Evolutionary conservation across 2,888 invertebrate species (phyloP).

Genomic region (Trichacis sp.): DNA sequence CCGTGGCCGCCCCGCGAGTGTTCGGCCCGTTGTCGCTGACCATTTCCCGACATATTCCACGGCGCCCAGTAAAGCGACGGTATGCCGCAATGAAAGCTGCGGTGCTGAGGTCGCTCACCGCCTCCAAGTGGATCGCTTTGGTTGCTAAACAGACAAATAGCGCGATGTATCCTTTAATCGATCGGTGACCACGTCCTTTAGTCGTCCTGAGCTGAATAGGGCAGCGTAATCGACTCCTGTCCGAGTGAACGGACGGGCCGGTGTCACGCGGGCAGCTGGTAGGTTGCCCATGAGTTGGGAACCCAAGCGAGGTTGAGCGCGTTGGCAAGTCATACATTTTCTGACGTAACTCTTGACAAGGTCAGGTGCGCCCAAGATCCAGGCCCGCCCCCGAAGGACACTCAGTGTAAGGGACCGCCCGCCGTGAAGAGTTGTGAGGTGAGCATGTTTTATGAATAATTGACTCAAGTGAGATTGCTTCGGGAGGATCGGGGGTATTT

Average conservation of each 20-base stretch:
- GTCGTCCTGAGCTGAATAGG: constrained; percentile 6
- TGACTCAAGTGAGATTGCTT: neutral
- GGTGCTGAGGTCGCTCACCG: too few species aligned
- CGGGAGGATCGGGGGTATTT: too few species aligned
- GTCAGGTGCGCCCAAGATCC: neutral
- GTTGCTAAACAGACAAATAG: too few species aligned
- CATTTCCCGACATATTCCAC: too few species aligned
- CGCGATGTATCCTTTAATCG: constrained; percentile 21
- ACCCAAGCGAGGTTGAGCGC: neutral
- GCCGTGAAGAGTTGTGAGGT: constrained; percentile 4
- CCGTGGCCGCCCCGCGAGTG: too few species aligned
- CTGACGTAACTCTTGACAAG: neutral
- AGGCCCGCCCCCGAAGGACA: neutral
- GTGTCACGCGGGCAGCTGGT: constrained; percentile 7
- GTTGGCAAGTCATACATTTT: too few species aligned
- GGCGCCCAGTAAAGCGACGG: too few species aligned
- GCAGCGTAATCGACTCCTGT: constrained; percentile 28
- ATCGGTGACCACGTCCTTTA: constrained; percentile 18
- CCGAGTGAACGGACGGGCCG: constrained; percentile 3
- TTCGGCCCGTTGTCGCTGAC: too few species aligned
- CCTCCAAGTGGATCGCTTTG: too few species aligned
- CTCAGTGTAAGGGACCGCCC: constrained; percentile 8
- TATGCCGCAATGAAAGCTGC: too few species aligned
- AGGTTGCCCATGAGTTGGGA: constrained; percentile 20
- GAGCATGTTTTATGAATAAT: constrained; percentile 5